Evolutionary conservation across 2,888 invertebrate species (phyloP), one percentile per base, ranked within the genome.

Genomic region (Protophormia terraenovae): DNA sequence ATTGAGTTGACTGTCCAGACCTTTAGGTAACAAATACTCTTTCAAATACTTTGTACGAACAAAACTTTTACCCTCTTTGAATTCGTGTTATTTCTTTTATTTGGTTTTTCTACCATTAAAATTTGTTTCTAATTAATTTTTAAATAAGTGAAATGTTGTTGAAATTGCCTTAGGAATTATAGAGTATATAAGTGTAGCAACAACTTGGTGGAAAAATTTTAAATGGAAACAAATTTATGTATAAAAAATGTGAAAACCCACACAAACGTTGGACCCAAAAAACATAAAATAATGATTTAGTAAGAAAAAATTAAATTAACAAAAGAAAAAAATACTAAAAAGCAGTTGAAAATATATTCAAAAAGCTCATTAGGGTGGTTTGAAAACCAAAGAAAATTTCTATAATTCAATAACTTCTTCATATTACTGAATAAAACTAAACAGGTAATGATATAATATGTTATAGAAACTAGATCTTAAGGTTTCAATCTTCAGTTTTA

Each of bases 51-150:
- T n/a, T n/a, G n/a, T n/a, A n/a, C n/a, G n/a, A n/a, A n/a, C n/a
- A n/a, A n/a, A n/a, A n/a, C n/a, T n/a, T n/a, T n/a, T 55, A 38
- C 35, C 14, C n/a, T 1, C 16, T 29, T 58, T 45, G n/a, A 45
- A 45, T 32, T n/a, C 35, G 19, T 35, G 38, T 14, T 62, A 19
- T 62, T 60, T 55, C 16, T 58, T 2, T 62, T 60, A 38, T 62
- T 62, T 62, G 32, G 12, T 24, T 62, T 66, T 71, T 53, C 32
- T 66, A 32, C 41, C 45, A 64, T 72, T 71, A 81, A 72, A 73
- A 71, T 66, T 73, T 35, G n/a, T 58, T 78, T 85, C 64, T 86
- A 86, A 86, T 87, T 87, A 87, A 86, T 83, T 87, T 87, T 85
- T 87, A 79, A 87, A 83, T 83, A 86, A 85, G 69, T 84, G 80